Conservation (phyloP, 2,797 vertebrate genomes). For the Eremophila alpestris region DNA sequence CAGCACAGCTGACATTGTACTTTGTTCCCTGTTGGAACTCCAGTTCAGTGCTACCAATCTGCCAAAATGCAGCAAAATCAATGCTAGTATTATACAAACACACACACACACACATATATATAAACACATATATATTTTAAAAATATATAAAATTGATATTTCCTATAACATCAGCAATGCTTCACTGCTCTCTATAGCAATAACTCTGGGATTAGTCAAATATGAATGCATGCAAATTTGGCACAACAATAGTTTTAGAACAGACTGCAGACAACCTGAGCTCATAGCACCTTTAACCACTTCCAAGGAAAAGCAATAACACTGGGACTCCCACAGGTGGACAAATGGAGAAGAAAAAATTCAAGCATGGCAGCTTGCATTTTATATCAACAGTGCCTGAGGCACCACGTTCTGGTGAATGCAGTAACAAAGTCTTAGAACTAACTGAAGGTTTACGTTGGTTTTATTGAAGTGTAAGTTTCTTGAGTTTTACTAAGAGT, state of each 20-base stretch:
- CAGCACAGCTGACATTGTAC: not conserved
- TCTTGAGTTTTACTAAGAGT: not conserved
- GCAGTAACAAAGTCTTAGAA: not conserved
- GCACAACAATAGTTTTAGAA: not conserved
- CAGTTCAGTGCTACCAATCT: not conserved
- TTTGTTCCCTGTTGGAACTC: not conserved
- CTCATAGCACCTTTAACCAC: not conserved
- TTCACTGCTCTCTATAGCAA: slow-evolving; percentile 31
- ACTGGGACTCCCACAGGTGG: slow-evolving; percentile 18
- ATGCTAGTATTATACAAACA: not conserved
- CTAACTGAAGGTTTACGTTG: not conserved
- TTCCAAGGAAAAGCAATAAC: slow-evolving; percentile 51
- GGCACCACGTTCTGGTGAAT: not conserved
- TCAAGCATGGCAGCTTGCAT: not conserved
- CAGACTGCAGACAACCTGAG: not conserved
- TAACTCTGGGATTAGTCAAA: slow-evolving; percentile 18
- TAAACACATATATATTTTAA: fast-evolving
- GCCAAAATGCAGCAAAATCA: not conserved
- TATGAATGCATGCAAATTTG: not conserved
- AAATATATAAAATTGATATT: not conserved
- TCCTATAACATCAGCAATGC: not conserved
- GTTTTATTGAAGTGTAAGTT: not conserved
- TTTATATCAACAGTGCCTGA: not conserved
- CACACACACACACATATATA: fast-evolving
- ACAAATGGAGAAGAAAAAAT: not conserved